phyloP scores from a whole-genome alignment of 2,797 vertebrate species.

The Diglossa cyanea region DNA sequence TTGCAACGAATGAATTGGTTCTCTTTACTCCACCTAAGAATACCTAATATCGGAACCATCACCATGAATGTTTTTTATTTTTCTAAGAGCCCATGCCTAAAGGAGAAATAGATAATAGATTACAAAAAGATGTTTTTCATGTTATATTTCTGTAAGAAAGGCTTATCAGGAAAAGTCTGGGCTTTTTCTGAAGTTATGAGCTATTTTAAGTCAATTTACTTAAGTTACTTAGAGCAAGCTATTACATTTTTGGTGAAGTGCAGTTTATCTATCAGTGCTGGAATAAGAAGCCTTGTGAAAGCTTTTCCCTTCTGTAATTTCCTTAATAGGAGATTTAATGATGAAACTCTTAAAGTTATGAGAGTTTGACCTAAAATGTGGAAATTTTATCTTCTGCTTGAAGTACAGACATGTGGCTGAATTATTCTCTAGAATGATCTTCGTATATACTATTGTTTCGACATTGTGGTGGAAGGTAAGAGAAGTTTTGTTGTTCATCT shows the following conservation, averaged over 20 bases:
- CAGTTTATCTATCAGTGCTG: neutral
- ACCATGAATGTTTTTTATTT: neutral
- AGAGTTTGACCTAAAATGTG: neutral
- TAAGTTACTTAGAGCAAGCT: neutral
- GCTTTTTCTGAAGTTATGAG: neutral
- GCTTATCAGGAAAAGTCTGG: neutral
- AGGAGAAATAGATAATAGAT: neutral
- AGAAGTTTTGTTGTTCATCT: neutral
- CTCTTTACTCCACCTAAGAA: neutral
- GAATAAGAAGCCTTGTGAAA: neutral
- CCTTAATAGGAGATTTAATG: neutral
- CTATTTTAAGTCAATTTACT: neutral
- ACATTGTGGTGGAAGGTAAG: neutral
- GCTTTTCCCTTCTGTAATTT: neutral
- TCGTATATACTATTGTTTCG: neutral
- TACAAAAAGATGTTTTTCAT: neutral
- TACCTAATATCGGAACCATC: neutral
- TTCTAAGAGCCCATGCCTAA: neutral
- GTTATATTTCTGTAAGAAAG: neutral
- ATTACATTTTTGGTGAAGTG: neutral
- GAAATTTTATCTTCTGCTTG: neutral
- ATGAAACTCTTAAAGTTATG: neutral
- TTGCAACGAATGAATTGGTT: neutral
- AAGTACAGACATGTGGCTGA: neutral
- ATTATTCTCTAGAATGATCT: neutral